Base-by-base conservation (phyloP, 2,113 vertebrate genomes). In the Tragelaphus imberbis region DNA sequence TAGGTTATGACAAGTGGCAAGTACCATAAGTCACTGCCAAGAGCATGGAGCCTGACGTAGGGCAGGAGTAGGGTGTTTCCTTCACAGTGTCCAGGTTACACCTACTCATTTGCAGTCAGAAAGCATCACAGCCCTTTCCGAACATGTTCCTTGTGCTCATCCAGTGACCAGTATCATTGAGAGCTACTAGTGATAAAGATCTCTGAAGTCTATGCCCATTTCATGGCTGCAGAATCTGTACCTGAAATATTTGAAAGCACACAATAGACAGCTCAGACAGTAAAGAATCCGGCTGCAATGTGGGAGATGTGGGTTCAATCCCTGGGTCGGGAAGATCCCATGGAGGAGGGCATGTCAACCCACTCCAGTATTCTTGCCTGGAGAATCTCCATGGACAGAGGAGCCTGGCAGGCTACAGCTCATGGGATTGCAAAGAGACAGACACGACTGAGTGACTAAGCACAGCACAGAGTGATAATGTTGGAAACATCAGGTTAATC, bases 31-130 rank as follows among this genome's bases (percentile, higher is more conserved):
- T 89, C 2, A 1, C 21, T 19, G 7, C 51, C 77, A 58, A 53
- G 1, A 56, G 21, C 36, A 47, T 49, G n/a, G 13, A 10, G 51
- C 16, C 14, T 7, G 81, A 14, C 5, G 0, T 17, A 7, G 19
- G 27, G 21, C 9, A 11, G 23, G 6, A 77, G 71, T 13, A 5
- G 2, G 3, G 6, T 19, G 25, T 16, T 53, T 33, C 44, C n/a
- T 79, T 44, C 27, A 44, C 3, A 47, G 3, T 30, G 40, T 9
- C 47, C 8, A 33, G 6, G 13, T 53, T n/a, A 19, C 1, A 14
- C 33, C 19, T 27, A 16, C 44, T 56, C 36, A 86, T 75, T 53
- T 55, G 27, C 56, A 36, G 17, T 44, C 33, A 51, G 51, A 58
- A 63, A 81, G 30, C 4, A 47, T 36, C 55, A 12, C 0, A 12